Conservation (phyloP, 2,113 vertebrate species). For the Tilapia sparmanii region DNA sequence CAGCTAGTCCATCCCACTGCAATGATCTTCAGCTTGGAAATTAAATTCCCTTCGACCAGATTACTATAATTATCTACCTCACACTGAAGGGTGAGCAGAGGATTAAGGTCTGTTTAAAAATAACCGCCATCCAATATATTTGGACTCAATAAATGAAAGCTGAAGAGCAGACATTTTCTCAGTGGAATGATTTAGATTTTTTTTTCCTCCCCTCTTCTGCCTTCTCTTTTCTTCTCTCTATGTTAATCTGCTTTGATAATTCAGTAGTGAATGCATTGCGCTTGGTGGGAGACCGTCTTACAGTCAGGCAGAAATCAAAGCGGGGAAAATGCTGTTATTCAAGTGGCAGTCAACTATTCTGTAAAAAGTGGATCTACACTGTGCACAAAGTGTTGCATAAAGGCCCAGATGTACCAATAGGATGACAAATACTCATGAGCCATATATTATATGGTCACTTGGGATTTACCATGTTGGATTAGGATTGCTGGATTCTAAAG, state of each 20-base stretch:
- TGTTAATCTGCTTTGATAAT: constrained; percentile 57
- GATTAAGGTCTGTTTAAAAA: constrained; percentile 65
- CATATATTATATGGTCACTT: constrained; percentile 20
- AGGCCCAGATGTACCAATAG: constrained; percentile 8
- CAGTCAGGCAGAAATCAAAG: constrained; percentile 50
- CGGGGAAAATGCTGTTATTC: constrained; percentile 38
- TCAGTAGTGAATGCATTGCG: constrained; percentile 1
- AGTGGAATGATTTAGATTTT: constrained; percentile 17
- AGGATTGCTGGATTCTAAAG: background rate
- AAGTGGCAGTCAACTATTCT: constrained; percentile 43
- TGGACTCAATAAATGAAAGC: constrained; percentile 51
- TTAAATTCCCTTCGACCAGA: constrained; percentile 54
- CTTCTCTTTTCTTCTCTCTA: constrained; percentile 10
- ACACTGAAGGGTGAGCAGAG: constrained; percentile 40
- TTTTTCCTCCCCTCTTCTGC: background rate
- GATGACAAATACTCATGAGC: constrained; percentile 10
- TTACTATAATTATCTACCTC: constrained; percentile 65
- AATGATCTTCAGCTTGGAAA: constrained; percentile 27
- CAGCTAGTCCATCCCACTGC: constrained; percentile 14
- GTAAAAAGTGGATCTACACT: constrained; percentile 13
- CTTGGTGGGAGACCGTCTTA: constrained; percentile 35
- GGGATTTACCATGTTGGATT: background rate
- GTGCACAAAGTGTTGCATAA: background rate
- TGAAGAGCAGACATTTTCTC: constrained; percentile 31
- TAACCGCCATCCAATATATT: constrained; percentile 56